Conservation (phyloP, 1,140 invertebrate species). For the Adelges cooleyi region DNA sequence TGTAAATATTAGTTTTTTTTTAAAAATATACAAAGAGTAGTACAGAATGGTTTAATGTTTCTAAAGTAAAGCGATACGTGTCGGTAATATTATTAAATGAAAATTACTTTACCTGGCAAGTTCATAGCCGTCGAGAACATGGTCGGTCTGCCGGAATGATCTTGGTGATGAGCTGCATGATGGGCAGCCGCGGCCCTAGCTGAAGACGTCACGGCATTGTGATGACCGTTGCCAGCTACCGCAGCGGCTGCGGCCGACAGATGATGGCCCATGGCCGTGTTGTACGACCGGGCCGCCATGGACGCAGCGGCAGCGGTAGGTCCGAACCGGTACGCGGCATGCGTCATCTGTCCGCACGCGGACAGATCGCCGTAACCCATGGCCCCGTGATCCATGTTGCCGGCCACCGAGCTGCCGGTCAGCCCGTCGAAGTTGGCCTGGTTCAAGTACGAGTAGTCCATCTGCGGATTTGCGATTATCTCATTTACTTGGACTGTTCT, state of each 20-base stretch:
- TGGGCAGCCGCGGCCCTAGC: background rate
- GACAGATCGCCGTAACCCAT: constrained; percentile 21
- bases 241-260: constrained; percentile 14
- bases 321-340: constrained; percentile 21
- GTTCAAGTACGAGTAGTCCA: constrained; percentile 27
- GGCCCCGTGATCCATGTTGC: constrained; percentile 23
- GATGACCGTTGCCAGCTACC: constrained; percentile 5
- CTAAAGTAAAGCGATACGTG: too few species aligned
- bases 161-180: constrained; percentile 9
- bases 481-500: background rate
- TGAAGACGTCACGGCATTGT: background rate
- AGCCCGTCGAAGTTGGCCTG: constrained; percentile 22
- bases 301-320: constrained; percentile 17
- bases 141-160: constrained; percentile 2
- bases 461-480: background rate
- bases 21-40: too few species aligned
- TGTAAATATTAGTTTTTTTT: too few species aligned
- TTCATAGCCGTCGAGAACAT: constrained; percentile 21
- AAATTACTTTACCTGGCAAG: constrained; percentile 4
- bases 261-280: constrained; percentile 24
- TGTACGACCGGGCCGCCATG: constrained; percentile 22
- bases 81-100: too few species aligned
- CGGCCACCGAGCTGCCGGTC: background rate
- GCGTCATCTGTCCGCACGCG: constrained; percentile 13
- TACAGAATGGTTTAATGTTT: too few species aligned